Evolutionary conservation across 1,140 invertebrate species (phyloP).

Genomic region (Nylanderia fulva): DNA sequence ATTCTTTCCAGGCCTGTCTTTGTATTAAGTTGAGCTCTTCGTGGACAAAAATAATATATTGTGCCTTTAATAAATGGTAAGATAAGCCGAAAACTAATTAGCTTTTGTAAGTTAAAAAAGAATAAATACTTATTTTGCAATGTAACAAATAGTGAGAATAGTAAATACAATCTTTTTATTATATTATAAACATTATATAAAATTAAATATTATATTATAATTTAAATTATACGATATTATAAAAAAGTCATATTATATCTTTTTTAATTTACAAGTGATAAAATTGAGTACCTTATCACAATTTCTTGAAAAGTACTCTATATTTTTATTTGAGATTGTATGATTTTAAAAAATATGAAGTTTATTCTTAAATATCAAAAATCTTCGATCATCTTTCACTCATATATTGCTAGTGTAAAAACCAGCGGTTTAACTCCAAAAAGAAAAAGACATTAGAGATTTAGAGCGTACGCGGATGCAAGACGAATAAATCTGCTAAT

Average conservation of each 20-base stretch:
- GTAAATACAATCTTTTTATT: background rate
- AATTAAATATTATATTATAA: background rate
- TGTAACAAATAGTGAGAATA: background rate
- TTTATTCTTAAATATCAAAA: background rate
- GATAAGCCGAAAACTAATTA: background rate
- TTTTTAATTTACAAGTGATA: background rate
- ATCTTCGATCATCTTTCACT: background rate
- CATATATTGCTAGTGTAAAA: background rate
- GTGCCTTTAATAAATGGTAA: slow-evolving; percentile 3
- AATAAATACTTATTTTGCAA: background rate
- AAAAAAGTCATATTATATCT: background rate
- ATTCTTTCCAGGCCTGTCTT: no score
- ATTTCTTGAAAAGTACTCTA: background rate
- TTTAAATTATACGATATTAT: background rate
- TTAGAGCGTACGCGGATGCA: background rate
- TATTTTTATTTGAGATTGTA: background rate
- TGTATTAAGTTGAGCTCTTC: no score
- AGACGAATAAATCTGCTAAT: slow-evolving; percentile 19
- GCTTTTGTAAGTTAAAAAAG: background rate
- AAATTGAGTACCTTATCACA: background rate
- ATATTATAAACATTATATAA: slow-evolving; percentile 1
- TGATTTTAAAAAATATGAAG: background rate
- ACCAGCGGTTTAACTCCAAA: background rate
- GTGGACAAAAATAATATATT: slow-evolving; percentile 3
- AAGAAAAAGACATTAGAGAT: background rate